phyloP scores from a whole-genome alignment of 2,113 vertebrate genomes.

The Mustela lutreola region DNA sequence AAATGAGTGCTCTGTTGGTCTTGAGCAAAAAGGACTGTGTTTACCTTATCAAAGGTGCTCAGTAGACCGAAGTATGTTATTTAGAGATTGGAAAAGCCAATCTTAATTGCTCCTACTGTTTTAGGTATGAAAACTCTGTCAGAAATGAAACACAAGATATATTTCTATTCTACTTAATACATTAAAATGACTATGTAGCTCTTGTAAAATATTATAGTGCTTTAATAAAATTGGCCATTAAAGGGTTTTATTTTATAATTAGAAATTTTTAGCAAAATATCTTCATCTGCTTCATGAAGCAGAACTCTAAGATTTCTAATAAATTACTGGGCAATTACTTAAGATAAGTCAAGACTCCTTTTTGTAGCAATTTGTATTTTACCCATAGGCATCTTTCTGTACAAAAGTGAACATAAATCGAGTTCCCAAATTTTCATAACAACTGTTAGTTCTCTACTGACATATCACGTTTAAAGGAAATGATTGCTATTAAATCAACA shows the following conservation, averaged over 20 bases:
- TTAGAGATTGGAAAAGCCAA: not conserved
- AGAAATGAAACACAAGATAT: not conserved
- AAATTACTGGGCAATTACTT: conserved; percentile 54
- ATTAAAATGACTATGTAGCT: not conserved
- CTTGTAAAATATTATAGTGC: not conserved
- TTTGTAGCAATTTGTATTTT: conserved; percentile 39
- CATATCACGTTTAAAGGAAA: not conserved
- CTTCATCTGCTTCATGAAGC: not conserved
- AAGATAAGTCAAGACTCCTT: conserved; percentile 4
- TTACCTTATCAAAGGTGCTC: not conserved
- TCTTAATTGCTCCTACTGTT: not conserved
- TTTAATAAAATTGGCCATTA: conserved; percentile 13
- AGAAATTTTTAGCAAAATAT: conserved; percentile 29
- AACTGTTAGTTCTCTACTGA: conserved; percentile 37
- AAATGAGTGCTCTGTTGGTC: not conserved
- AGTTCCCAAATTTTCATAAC: conserved; percentile 20
- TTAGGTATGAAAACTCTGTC: not conserved
- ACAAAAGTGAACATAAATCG: conserved; percentile 45
- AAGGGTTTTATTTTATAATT: conserved; percentile 23
- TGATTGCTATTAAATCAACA: not conserved
- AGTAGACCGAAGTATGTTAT: not conserved
- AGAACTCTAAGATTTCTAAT: conserved; percentile 56
- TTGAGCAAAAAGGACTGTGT: not conserved
- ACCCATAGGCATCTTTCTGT: not conserved
- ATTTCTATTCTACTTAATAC: not conserved